phyloP scores from a whole-genome alignment of 2,113 vertebrate species.

The Cyprinodon brontotheroides region DNA sequence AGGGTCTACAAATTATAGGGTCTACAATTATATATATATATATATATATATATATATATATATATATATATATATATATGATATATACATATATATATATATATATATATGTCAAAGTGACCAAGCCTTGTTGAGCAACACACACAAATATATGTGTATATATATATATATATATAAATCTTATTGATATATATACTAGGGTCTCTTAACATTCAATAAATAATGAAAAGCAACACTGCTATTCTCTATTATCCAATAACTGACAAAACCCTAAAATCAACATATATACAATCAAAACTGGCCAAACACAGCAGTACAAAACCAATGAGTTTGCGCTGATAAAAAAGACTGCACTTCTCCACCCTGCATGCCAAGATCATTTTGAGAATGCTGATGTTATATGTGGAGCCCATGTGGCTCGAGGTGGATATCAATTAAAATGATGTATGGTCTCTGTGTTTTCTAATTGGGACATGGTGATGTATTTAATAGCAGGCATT shows the following conservation, averaged over 20 bases:
- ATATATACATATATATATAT: too few species aligned
- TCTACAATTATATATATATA: too few species aligned
- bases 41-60: too few species aligned
- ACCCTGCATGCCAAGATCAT: conserved; percentile 49
- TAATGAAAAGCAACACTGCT: conserved; percentile 67
- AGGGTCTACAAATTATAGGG: too few species aligned
- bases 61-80: too few species aligned
- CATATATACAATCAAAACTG: conserved; percentile 49
- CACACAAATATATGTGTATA: too few species aligned
- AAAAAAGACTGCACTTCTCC: conserved; percentile 41
- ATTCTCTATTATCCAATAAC: conserved; percentile 52
- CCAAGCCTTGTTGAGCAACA: too few species aligned
- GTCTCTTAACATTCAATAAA: conserved; percentile 72
- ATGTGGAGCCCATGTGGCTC: conserved; percentile 66
- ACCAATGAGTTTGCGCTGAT: conserved; percentile 44
- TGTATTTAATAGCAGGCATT: conserved; percentile 85
- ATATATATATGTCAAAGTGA: too few species aligned
- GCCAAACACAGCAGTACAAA: conserved; percentile 23
- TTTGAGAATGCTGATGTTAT: conserved; percentile 65
- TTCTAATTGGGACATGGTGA: conserved; percentile 83
- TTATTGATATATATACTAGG: conserved; percentile 51
- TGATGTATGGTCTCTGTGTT: conserved; percentile 77
- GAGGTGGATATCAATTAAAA: conserved; percentile 81
- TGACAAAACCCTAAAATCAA: conserved; percentile 52
- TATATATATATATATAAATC: too few species aligned